Conservation (phyloP, 2,113 vertebrate species). For the Actenoides hombroni region DNA sequence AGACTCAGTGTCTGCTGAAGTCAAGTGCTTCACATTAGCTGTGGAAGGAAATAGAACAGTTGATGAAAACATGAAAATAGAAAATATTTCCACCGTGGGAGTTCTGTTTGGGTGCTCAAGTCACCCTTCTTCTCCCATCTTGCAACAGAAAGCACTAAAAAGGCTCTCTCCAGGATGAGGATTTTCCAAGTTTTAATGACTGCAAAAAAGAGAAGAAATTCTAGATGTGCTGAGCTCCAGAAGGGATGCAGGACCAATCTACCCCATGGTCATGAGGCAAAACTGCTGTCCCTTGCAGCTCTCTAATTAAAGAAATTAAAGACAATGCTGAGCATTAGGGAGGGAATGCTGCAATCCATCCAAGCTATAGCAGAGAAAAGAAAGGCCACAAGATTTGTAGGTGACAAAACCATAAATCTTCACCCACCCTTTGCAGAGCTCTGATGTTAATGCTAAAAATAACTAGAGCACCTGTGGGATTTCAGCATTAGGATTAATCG, state of each 20-base stretch:
- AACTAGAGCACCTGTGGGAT: background rate
- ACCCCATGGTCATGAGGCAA: background rate
- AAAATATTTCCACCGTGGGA: background rate
- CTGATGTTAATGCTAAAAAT: constrained; percentile 61
- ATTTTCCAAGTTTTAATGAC: background rate
- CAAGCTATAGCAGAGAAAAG: constrained; percentile 13
- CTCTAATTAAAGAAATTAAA: constrained; percentile 42
- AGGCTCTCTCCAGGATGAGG: background rate
- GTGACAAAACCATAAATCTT: constrained; percentile 56
- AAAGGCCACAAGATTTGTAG: background rate
- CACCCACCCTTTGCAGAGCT: constrained; percentile 37
- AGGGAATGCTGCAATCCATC: background rate
- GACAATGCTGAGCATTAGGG: background rate
- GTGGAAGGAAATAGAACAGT: background rate
- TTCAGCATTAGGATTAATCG: constrained; percentile 57
- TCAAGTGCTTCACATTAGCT: background rate
- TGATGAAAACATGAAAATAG: background rate
- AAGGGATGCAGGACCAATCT: background rate
- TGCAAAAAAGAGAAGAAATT: background rate
- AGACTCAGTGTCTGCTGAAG: background rate
- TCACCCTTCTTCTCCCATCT: background rate
- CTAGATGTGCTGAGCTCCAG: background rate
- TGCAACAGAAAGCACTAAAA: background rate
- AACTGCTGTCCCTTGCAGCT: background rate
- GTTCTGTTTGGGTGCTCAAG: background rate